Base-by-base conservation (phyloP, 1,140 invertebrate genomes). In the Pectinophora gossypiella region DNA sequence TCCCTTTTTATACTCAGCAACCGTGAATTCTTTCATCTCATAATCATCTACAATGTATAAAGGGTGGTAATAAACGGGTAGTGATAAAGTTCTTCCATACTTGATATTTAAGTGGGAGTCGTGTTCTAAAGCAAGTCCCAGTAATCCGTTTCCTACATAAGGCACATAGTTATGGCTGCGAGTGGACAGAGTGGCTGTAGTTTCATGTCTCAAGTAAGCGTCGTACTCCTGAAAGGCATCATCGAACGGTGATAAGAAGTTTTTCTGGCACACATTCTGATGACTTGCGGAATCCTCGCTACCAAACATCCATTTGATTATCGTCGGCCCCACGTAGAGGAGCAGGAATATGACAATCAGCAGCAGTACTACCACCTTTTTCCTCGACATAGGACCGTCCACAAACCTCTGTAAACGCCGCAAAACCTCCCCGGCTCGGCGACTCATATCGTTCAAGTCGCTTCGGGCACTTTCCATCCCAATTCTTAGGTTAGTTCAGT, bases 91-190 rank as follows among this genome's bases (percentile, higher is more conserved):
- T 63, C 95, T 87, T 2, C 93, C 92, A 56, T 90, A 78, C 76
- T 93, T 93, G 32, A 95, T 91, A 55, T 93, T 92, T 10, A 96
- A 63, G 50, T 90, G 89, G 27, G 91, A 90, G 54, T 94, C 90
- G 19, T 91, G 88, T 50, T 91, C 85, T 16, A 95, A 75, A 22
- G 91, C 86, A 18, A 94, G 62, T 0, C 93, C 94, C 59, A 95
- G 84, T 45, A 93, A 83, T 2, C 95, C 95, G 89, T 97, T 96
- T 48, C 94, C 95, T 20, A 95, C 89, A 77, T 95, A 95, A 66
- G 94, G 92, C 67, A 94, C 88, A 74, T 91, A 94, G 49, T 89
- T 84, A 45, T 90, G 86, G 56, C 92, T 90, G 12, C 72, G 46
- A 19, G 74, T 76, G 3, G 80, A 73, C 21, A 90, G 73, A 19